Conservation (phyloP, 1,140 invertebrate species). For the Calycopis cecrops region DNA sequence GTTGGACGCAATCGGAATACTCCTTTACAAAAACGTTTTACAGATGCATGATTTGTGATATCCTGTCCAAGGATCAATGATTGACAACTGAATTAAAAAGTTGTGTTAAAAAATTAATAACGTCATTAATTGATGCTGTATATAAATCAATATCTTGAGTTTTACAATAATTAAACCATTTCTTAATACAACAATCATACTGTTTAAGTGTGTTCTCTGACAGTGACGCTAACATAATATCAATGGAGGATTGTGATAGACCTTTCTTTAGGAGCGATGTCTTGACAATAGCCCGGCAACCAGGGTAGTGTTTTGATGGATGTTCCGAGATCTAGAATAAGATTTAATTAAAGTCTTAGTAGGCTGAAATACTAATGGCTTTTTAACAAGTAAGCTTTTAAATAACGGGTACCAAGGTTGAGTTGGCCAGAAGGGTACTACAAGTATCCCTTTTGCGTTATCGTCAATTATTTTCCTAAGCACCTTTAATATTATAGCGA, state of each 20-base stretch:
- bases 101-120: too few relatives aligned
- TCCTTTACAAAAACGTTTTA: too few relatives aligned
- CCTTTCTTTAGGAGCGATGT: slow-evolving; percentile 16
- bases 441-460: slow-evolving; percentile 29
- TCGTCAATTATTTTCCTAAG: slow-evolving; percentile 28
- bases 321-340: slow-evolving; percentile 20
- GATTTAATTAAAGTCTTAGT: slow-evolving; percentile 17
- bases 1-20: too few relatives aligned
- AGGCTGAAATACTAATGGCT: slow-evolving; percentile 19
- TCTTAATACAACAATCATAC: slow-evolving; percentile 24
- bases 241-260: slow-evolving; percentile 11
- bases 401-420: slow-evolving; percentile 37
- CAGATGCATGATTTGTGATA: too few relatives aligned
- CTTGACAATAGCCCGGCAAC: slow-evolving; percentile 31
- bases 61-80: too few relatives aligned
- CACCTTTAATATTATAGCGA: slow-evolving; percentile 27
- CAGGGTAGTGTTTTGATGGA: slow-evolving; percentile 28
- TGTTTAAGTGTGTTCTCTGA: slow-evolving; percentile 23
- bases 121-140: too few relatives aligned
- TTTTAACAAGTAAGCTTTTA: slow-evolving; percentile 17
- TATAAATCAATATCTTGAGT: slow-evolving; percentile 15
- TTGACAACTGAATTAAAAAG: too few relatives aligned
- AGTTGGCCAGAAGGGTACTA: slow-evolving; percentile 34
- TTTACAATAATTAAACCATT: slow-evolving; percentile 23
- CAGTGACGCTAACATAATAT: slow-evolving; percentile 22